These are phyloP conservation scores for Ailurus styani DNA, from an alignment of 2,113 vertebrate species.

Conservation along the genomic window DNA sequence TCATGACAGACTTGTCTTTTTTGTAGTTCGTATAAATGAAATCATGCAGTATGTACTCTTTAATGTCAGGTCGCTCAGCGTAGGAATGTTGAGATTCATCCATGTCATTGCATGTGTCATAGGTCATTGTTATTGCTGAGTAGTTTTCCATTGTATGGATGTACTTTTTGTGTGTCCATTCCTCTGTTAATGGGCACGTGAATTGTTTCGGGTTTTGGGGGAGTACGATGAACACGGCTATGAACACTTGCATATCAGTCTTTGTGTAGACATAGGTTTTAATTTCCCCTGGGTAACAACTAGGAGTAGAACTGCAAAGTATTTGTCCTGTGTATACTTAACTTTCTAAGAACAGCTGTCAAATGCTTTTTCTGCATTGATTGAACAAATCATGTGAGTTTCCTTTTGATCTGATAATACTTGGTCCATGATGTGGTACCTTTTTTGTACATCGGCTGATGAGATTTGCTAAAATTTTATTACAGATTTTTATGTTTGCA, in stretches of 20 bases:
- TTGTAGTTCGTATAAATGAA: background rate
- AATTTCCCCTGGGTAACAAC: background rate
- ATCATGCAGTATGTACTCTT: background rate
- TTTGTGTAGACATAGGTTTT: background rate
- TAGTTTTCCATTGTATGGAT: background rate
- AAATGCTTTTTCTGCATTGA: background rate
- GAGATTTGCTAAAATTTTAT: background rate
- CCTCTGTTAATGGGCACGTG: background rate
- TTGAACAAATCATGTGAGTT: background rate
- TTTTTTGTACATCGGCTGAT: background rate
- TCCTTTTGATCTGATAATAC: background rate
- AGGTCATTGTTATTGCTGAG: background rate
- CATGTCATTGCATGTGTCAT: background rate
- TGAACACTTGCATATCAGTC: background rate
- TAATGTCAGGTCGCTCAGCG: background rate
- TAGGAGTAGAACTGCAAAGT: background rate
- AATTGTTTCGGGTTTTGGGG: background rate
- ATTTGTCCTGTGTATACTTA: background rate
- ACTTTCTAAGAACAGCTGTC: background rate
- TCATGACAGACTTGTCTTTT: background rate
- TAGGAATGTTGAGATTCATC: background rate
- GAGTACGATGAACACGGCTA: background rate
- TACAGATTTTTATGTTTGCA: background rate
- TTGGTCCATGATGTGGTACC: background rate
- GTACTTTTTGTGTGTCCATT: background rate